A percentile compares a stretch with the other conserved stretches of the same genome.
phyloP scores from a whole-genome alignment of 30 jellyfish, hydroid and myxozoan species.

The Pelagia noctiluca region DNA sequence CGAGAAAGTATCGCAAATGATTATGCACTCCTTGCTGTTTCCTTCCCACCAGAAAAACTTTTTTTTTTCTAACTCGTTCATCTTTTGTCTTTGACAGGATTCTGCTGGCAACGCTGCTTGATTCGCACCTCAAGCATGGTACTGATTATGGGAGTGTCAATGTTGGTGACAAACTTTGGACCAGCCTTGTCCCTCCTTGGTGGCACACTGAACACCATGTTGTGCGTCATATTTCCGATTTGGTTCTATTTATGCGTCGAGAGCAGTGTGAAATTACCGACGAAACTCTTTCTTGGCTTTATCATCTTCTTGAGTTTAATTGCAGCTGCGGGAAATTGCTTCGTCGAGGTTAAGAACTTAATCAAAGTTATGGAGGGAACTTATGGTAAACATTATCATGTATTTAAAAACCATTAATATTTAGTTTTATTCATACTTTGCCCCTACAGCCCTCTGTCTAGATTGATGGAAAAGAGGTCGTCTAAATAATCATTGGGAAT shows the following conservation, averaged over 20 bases:
- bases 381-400: conserved; percentile 38
- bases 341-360: conserved; percentile 79
- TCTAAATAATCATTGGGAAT: too few species aligned
- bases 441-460: not conserved
- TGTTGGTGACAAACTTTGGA: conserved; percentile 86
- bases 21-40: too few species aligned
- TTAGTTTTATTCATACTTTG: not conserved
- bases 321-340: conserved; percentile 89
- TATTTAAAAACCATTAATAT: not conserved
- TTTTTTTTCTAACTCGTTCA: conserved; percentile 2
- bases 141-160: conserved; percentile 63
- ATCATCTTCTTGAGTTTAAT: conserved; percentile 71
- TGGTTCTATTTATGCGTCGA: conserved; percentile 80
- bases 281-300: conserved; percentile 50
- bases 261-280: conserved; percentile 46
- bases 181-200: conserved; percentile 95
- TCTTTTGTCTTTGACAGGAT: conserved; percentile 48
- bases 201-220: conserved; percentile 88
- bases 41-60: not conserved
- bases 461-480: too few species aligned
- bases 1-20: too few species aligned
- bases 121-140: conserved; percentile 68
- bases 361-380: conserved; percentile 82
- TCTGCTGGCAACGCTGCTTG: conserved; percentile 91
- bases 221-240: conserved; percentile 85